Conservation (phyloP, 2,113 vertebrate genomes). For the Onychorhynchus coronatus region DNA sequence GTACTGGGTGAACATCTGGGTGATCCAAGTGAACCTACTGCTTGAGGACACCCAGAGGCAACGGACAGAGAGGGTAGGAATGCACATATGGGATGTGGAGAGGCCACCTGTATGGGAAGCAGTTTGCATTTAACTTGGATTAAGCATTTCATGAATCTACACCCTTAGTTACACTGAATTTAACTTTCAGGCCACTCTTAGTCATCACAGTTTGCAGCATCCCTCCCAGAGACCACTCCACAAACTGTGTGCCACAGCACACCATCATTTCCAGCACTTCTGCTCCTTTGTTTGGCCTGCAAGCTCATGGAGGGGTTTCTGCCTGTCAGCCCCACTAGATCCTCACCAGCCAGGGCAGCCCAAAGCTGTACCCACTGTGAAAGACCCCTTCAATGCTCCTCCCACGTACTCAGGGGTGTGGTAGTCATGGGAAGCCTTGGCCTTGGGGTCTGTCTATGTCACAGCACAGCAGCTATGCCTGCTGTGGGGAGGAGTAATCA, state of each 20-base stretch:
- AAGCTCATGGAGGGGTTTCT: background rate
- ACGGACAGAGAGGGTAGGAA: background rate
- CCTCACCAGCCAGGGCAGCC: background rate
- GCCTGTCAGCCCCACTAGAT: fast-evolving
- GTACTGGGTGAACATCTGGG: background rate
- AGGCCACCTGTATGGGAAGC: background rate
- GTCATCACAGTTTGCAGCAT: background rate
- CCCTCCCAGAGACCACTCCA: background rate
- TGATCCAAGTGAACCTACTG: background rate
- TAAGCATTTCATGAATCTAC: background rate
- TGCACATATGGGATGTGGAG: background rate
- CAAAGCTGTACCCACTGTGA: background rate
- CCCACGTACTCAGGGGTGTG: background rate
- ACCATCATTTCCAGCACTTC: background rate
- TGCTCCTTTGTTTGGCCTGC: background rate
- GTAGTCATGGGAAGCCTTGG: background rate
- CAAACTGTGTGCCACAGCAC: background rate
- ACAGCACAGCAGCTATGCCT: background rate
- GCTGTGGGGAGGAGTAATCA: background rate
- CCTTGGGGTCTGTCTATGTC: background rate
- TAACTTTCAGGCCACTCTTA: background rate
- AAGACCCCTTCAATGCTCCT: background rate
- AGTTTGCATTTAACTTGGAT: background rate
- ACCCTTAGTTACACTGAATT: background rate
- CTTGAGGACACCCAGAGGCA: fast-evolving